Base-by-base conservation (phyloP, 2,113 vertebrate species). In the Plotosus lineatus region DNA sequence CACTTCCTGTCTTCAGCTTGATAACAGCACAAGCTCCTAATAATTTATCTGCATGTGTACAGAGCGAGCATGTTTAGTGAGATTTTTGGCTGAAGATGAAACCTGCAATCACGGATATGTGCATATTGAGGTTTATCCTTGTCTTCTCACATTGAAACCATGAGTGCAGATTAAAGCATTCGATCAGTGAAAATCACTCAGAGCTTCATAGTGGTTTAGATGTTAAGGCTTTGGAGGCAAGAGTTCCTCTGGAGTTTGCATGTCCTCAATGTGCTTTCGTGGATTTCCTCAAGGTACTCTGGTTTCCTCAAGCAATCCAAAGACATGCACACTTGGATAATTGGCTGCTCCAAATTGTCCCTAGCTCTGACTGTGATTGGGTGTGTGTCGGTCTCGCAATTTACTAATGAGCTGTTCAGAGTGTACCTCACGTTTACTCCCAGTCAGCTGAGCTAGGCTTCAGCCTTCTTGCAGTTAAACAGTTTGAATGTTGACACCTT, bases 1-100 rank as follows among this genome's bases (percentile, higher is more conserved):
- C 78, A 51, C 53, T 74, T 73, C 78, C 78, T 60, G 48, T 84
- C 42, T 26, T 46, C 17, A n/a, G 7, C 4, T 21, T 79, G 21
- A 55, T 14, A 69, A 31, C 15, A 56, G 73, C 14, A 7, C 9
- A n/a, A 55, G 40, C 28, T 21, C 71, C 2, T 12, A 9, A 10
- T 31, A 56, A 48, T 40, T n/a, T n/a, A 48, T 48, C 26, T 68
- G 6, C 40, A 12, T n/a, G 21, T 66, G n/a, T n/a, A n/a, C n/a
- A n/a, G n/a, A 63, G 31, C 14, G 31, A 36, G 21, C 33, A 63
- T 21, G 15, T 36, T 63, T 19, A 63, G 2, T 7, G 3, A 21
- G 31, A 63, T 4, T 21, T 63, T 3, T 28, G 4, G 28, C 11
- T 58, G 56, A 1, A 15, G n/a, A 12, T 31, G 28, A 31, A 60